Conservation (phyloP, 2,113 vertebrate genomes). For the Rafetus swinhoei region DNA sequence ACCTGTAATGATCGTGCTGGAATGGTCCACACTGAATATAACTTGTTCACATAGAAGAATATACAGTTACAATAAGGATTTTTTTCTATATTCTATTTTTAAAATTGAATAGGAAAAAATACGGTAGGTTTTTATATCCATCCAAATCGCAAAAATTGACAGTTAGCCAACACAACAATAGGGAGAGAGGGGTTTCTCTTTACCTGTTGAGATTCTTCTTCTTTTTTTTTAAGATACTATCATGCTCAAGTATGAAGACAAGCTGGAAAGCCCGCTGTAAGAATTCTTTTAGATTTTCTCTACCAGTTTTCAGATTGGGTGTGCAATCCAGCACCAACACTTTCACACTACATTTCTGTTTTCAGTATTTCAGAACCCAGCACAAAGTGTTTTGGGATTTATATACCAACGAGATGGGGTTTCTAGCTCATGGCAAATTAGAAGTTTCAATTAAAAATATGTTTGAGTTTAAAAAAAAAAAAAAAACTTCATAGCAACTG, state of each 20-base stretch:
- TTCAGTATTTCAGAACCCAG: conserved; percentile 34
- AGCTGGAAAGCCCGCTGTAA: conserved; percentile 65
- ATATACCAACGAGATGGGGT: conserved; percentile 8
- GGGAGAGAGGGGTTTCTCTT: background rate
- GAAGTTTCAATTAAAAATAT: background rate
- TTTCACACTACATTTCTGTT: conserved; percentile 53
- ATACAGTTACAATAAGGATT: conserved; percentile 46
- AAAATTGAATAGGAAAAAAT: conserved; percentile 51
- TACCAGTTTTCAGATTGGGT: conserved; percentile 35
- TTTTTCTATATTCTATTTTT: conserved; percentile 6
- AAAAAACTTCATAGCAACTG: background rate
- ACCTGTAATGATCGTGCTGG: conserved; percentile 23
- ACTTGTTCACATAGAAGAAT: conserved; percentile 19
- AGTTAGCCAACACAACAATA: background rate
- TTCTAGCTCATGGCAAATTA: background rate
- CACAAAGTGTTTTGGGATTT: conserved; percentile 19
- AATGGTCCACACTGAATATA: conserved; percentile 39
- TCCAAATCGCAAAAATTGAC: conserved; percentile 24
- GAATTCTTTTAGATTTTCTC: conserved; percentile 49
- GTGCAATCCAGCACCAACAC: background rate
- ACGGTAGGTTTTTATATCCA: conserved; percentile 43
- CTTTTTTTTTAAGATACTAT: conserved; percentile 55
- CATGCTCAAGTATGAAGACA: conserved; percentile 54
- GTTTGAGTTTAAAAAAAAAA: background rate
- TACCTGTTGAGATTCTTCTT: conserved; percentile 41